A percentile compares a stretch with the other conserved stretches of the same genome.
Evolutionary conservation across 2,797 vertebrate species (phyloP).

Genomic region (Orestias chungarensis): DNA sequence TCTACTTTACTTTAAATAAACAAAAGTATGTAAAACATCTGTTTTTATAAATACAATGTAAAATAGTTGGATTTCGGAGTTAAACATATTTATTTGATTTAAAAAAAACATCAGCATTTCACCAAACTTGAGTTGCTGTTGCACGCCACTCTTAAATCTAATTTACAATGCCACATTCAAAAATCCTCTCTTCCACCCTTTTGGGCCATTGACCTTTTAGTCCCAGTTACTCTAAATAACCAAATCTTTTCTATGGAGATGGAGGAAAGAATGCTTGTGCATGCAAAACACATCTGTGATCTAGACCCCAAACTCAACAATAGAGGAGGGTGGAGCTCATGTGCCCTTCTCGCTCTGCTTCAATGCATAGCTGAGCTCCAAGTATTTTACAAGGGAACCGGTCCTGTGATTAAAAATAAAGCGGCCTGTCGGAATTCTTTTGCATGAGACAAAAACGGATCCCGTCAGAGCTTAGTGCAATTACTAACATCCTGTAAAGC

Average conservation of each 20-base stretch:
- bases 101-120: not conserved
- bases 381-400: constrained; percentile 46
- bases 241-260: constrained; percentile 75
- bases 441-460: constrained; percentile 7
- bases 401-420: constrained; percentile 33
- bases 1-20: too few relatives aligned
- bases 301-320: constrained; percentile 71
- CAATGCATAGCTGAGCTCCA: constrained; percentile 64
- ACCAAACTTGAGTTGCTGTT: constrained; percentile 75
- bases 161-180: constrained; percentile 63
- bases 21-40: too few relatives aligned
- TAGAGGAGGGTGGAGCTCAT: constrained; percentile 72
- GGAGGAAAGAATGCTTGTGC: constrained; percentile 79
- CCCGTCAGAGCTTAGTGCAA: constrained; percentile 23
- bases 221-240: constrained; percentile 54
- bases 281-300: constrained; percentile 83
- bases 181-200: constrained; percentile 72
- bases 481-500: constrained; percentile 36
- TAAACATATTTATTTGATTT: not conserved
- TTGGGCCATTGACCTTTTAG: constrained; percentile 76
- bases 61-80: not conserved
- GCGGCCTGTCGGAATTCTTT: constrained; percentile 17
- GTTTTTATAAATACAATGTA: not conserved
- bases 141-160: constrained; percentile 69
- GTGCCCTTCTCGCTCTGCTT: constrained; percentile 59